Evolutionary conservation across 2,797 vertebrate genomes (phyloP).

Genomic region (Bradypodion pumilum): DNA sequence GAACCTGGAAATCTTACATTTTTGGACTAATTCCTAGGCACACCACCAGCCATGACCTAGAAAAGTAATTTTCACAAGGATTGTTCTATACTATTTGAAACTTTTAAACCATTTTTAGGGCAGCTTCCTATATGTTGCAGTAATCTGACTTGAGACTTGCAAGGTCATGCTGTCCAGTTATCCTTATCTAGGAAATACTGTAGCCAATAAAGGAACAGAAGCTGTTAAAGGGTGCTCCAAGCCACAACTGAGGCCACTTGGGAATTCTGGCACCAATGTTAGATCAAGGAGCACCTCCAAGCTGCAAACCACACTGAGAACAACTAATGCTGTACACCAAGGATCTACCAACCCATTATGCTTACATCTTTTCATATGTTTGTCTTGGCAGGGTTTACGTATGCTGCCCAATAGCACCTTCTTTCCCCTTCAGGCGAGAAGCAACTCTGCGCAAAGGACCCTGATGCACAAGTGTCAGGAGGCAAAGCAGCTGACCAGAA

Average conservation of each 20-base stretch:
- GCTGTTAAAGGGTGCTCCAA: neutral
- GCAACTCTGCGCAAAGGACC: neutral
- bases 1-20: too few relatives aligned
- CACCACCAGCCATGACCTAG: too few relatives aligned
- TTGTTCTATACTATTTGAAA: neutral
- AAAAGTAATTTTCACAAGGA: too few relatives aligned
- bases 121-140: neutral
- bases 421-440: neutral
- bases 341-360: neutral
- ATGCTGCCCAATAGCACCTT: neutral
- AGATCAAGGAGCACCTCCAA: neutral
- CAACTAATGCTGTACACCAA: neutral
- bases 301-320: too few relatives aligned
- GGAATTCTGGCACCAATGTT: neutral
- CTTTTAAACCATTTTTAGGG: neutral
- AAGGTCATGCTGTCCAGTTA: too few relatives aligned
- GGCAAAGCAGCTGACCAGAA: neutral
- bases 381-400: neutral
- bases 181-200: neutral
- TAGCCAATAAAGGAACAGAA: neutral
- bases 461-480: neutral
- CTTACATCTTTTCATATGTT: neutral
- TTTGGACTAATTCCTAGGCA: too few relatives aligned
- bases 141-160: neutral
- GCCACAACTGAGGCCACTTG: neutral